phyloP scores from a whole-genome alignment of 2,797 vertebrate species.

The Chaetophractus vellerosus region DNA sequence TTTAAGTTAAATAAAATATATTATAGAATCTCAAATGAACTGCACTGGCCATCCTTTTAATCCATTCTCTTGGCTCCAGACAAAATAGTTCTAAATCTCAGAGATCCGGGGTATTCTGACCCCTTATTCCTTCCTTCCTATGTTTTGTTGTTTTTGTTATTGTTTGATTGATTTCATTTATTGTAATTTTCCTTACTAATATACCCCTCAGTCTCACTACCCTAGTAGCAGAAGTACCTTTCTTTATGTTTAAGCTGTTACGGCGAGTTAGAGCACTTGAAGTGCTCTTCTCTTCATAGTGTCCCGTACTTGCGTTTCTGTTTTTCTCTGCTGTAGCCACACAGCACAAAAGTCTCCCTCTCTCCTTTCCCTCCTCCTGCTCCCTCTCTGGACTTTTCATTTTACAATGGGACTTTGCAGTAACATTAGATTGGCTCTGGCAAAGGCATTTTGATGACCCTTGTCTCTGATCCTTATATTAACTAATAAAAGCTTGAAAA shows the following conservation, averaged over 20 bases:
- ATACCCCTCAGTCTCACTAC: neutral
- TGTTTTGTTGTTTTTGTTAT: neutral
- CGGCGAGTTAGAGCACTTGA: neutral
- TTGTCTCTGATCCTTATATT: slow-evolving; percentile 77
- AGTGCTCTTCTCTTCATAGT: neutral
- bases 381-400: slow-evolving; percentile 25
- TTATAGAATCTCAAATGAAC: neutral
- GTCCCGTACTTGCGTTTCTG: neutral
- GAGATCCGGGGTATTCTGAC: neutral
- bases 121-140: neutral
- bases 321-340: neutral
- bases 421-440: slow-evolving; percentile 68
- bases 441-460: slow-evolving; percentile 80
- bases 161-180: neutral
- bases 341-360: neutral
- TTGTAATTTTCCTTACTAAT: slow-evolving; percentile 14
- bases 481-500: slow-evolving; percentile 81
- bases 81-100: neutral
- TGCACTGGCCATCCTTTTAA: neutral
- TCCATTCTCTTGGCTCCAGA: neutral
- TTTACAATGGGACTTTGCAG: slow-evolving; percentile 64
- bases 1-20: neutral
- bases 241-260: neutral
- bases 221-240: neutral
- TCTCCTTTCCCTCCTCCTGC: neutral